Evolutionary conservation across 2,113 vertebrate genomes (phyloP).

Genomic region (Syngnathoides biaculeatus): DNA sequence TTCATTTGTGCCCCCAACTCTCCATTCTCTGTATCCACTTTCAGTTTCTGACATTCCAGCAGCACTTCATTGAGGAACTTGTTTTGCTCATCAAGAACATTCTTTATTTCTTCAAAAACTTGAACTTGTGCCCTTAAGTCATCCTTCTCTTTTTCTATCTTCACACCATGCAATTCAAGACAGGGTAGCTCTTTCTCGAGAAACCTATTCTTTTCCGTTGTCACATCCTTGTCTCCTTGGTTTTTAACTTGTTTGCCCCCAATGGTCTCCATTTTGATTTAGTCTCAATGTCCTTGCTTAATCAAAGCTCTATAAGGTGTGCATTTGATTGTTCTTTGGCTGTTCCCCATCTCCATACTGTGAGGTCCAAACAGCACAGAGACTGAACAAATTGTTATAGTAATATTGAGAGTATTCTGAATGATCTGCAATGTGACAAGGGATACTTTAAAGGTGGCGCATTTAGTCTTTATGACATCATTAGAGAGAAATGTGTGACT

Average conservation of each 20-base stretch:
- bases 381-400: background rate
- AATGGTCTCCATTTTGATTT: background rate
- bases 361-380: background rate
- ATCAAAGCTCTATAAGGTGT: background rate
- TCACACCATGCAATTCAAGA: background rate
- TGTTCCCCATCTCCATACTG: background rate
- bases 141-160: background rate
- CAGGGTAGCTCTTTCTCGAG: background rate
- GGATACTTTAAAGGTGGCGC: background rate
- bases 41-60: constrained; percentile 3
- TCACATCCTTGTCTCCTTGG: background rate
- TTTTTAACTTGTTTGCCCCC: background rate
- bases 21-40: background rate
- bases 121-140: constrained; percentile 1
- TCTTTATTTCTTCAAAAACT: constrained; percentile 4
- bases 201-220: background rate
- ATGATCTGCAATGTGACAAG: background rate
- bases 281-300: background rate
- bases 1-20: background rate
- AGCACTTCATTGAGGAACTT: background rate
- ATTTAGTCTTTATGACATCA: constrained; percentile 4
- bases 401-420: background rate
- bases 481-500: background rate
- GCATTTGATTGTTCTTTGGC: background rate
- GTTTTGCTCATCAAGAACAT: background rate